A percentile compares a stretch with the other conserved stretches of the same genome.
These are phyloP conservation scores for Macrosiphum euphorbiae DNA, from an alignment of 2,888 invertebrate species.

Conservation along the genomic window DNA sequence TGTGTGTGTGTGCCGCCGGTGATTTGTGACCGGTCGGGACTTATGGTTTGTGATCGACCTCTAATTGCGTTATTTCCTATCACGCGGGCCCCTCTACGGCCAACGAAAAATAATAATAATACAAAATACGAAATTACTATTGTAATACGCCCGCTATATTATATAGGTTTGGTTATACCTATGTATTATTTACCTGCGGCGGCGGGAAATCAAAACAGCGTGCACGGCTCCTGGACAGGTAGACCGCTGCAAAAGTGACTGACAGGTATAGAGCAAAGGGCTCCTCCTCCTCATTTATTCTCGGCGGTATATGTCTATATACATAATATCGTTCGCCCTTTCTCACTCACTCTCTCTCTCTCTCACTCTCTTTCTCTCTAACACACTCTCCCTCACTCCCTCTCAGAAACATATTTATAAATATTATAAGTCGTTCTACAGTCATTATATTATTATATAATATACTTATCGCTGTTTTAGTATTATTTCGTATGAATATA, in stretches of 20 bases:
- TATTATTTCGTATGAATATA: neutral
- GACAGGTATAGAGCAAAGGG: slow-evolving; percentile 42
- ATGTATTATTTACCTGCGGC: neutral
- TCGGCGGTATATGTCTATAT: neutral
- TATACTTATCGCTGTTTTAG: neutral
- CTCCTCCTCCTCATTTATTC: neutral
- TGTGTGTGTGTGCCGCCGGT: neutral
- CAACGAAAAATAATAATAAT: neutral
- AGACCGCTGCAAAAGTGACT: neutral
- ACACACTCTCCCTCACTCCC: neutral
- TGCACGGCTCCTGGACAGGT: neutral
- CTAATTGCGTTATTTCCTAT: slow-evolving; percentile 62
- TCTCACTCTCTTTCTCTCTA: neutral
- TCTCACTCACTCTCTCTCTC: neutral
- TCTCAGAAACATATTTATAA: slow-evolving; percentile 28
- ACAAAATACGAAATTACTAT: slow-evolving; percentile 25
- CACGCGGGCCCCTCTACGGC: neutral
- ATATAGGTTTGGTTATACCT: neutral
- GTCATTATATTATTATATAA: neutral
- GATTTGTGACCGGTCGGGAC: slow-evolving; percentile 47
- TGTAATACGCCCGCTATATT: neutral
- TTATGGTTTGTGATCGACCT: slow-evolving; percentile 59
- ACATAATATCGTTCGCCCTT: neutral
- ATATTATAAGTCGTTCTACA: slow-evolving; percentile 27
- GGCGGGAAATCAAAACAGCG: slow-evolving; percentile 35